Base-by-base conservation (phyloP, 2,113 vertebrate genomes). In the Candoia aspera region DNA sequence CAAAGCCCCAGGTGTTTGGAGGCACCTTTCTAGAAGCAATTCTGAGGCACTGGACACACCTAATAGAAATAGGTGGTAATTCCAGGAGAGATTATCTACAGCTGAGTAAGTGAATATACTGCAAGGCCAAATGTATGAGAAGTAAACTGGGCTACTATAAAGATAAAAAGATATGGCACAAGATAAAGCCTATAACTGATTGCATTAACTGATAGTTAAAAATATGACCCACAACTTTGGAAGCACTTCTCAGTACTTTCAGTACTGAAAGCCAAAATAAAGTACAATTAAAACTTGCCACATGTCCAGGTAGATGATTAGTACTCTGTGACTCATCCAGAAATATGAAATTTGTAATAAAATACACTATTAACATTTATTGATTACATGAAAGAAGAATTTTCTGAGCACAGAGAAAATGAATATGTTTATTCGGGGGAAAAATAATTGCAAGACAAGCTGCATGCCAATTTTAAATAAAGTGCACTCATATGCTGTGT, bases 401-500 rank as follows among this genome's bases (percentile, higher is more conserved):
- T 87, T 92, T 94, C 93, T 91, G 92, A 3, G 0, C 84, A 49
- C 59, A 73, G 24, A 85, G 37, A 73, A 93, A 91, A 85, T 85
- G 90, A 93, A 91, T 91, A 88, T 73, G 90, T 91, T 91, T 91
- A 60, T 85, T 91, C 90, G 89, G 21, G 46, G 49, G 29, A 89
- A 93, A 94, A 93, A 95, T 93, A 95, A 95, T 95, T 96, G 96
- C 96, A 96, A 57, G 92, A 85, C 94, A 87, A 59, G 95, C 94
- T 96, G 95, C 92, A 95, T 93, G 95, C 95, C 95, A 92, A 94
- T 93, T 92, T 92, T 88, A 92, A 92, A 92, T 92, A 92, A 88
- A 88, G 37, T 33, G 2, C 87, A 88, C 53, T 92, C 86, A 59
- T 92, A 88, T 92, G 91, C 85, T 84, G 86, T 64, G 79, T 93